Evolutionary conservation across 1,140 invertebrate genomes (phyloP).

Genomic region (Heliconius nattereri): DNA sequence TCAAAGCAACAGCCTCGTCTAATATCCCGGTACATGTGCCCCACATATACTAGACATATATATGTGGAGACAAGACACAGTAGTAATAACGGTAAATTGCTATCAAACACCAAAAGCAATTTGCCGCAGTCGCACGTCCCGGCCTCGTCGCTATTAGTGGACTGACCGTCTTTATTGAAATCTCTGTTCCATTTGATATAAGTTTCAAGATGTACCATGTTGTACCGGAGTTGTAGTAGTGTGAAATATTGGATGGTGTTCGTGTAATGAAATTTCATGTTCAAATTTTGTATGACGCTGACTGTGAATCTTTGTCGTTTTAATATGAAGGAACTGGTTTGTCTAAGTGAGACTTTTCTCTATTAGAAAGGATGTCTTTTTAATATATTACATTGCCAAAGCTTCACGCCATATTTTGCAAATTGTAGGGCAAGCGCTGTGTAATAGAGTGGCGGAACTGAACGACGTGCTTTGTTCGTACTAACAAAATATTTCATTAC

Average conservation of each 20-base stretch:
- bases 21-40: neutral
- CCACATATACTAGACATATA: neutral
- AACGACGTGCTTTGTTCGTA: too few species aligned
- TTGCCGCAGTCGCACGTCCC: constrained; percentile 12
- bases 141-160: constrained; percentile 6
- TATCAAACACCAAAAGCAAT: constrained; percentile 13
- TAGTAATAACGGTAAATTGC: constrained; percentile 15
- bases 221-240: neutral
- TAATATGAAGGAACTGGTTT: neutral
- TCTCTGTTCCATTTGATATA: constrained; percentile 2
- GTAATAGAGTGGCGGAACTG: too few species aligned
- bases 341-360: too few species aligned
- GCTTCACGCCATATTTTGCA: too few species aligned
- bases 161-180: constrained; percentile 11
- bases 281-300: neutral
- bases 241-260: neutral
- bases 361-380: too few species aligned
- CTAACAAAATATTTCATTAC: too few species aligned
- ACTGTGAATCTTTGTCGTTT: neutral
- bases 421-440: too few species aligned
- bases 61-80: neutral
- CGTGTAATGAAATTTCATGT: neutral
- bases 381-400: too few species aligned
- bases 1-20: neutral
- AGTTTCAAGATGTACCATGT: constrained; percentile 12